A percentile compares a stretch with the other conserved stretches of the same genome.
These are phyloP conservation scores for Steinernema hermaphroditum DNA, from an alignment of 2,888 invertebrate genomes.

Conservation along the genomic window DNA sequence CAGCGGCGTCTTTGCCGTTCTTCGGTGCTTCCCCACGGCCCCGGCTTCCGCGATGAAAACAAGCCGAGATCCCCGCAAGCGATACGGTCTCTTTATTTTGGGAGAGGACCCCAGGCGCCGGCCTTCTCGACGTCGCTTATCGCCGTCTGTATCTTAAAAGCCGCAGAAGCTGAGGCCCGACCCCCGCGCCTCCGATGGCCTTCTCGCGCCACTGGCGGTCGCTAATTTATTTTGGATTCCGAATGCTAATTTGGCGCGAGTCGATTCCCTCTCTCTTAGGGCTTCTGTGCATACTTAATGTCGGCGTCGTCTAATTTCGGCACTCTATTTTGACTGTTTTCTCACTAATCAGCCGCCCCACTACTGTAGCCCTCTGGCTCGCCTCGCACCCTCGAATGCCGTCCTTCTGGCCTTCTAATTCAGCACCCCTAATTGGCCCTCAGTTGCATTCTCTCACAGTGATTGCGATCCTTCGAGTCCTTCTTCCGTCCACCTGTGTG, in stretches of 20 bases:
- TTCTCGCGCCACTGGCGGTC: conserved; percentile 15
- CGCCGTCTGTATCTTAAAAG: conserved; percentile 30
- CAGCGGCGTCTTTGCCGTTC: not conserved
- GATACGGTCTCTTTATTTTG: conserved; percentile 31
- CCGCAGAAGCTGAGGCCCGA: conserved; percentile 21
- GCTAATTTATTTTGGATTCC: conserved; percentile 31
- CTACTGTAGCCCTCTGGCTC: conserved; percentile 3
- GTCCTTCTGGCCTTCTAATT: too few relatives aligned
- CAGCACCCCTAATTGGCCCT: too few relatives aligned
- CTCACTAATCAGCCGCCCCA: not conserved
- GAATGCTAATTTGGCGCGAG: conserved; percentile 30
- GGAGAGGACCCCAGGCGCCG: conserved; percentile 25
- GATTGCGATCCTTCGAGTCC: too few relatives aligned
- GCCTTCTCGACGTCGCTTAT: conserved; percentile 26
- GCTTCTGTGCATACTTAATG: conserved; percentile 29
- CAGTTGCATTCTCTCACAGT: too few relatives aligned
- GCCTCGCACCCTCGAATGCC: too few relatives aligned
- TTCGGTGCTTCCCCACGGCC: not conserved
- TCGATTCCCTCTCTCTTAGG: conserved; percentile 26
- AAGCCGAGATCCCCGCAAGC: conserved; percentile 28
- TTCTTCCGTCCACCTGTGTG: too few relatives aligned
- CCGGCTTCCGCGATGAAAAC: conserved; percentile 23
- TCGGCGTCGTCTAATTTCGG: conserved; percentile 26
- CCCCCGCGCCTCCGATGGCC: not conserved
- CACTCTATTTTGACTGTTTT: conserved; percentile 29